Evolutionary conservation across 2,888 invertebrate species (phyloP), one percentile per base, ranked within the genome.

Genomic region (Iselma pallidipennis): DNA sequence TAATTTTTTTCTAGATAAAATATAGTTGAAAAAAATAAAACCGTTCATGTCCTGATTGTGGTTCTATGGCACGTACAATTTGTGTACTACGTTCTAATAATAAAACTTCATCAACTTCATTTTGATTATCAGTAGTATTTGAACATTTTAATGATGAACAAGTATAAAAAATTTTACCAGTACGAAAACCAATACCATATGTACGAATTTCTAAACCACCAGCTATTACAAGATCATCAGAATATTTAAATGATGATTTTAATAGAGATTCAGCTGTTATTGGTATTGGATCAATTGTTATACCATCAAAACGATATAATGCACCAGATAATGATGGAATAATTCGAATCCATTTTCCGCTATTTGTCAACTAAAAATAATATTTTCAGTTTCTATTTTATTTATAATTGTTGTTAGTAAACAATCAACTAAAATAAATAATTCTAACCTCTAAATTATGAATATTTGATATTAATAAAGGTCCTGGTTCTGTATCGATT

Each of bases 301-400:
- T 90, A 0, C 95, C 96, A 80, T 96, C 94, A 79, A 96, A 92
- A 80, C 94, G 93, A 83, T 96, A 98, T 52, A 98, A 85, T 2
- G 91, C 89, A 1, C 98, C 98, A 74, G 91, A 92, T 9, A 98
- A 83, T 0, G 98, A 96, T 1, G 98, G 98, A 74, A 98, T 95
- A 77, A 98, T 86, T 51, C 94, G 87, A 16, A 95, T 89, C 87
- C 90, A 91, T 78, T 94, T 91, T 1, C 94, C 95, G 77, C 92
- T 90, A 58, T 91, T 90, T 33, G 90, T 91, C 45, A 95, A 81
- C 91, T 92, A 76, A 49, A 82, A 78, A 65, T 71, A 61, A 66
- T 66, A 4, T 23, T 49, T 45, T 21, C 12, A 55, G 51, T 54
- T 42, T 23, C 29, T 23, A 16, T 29, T 57, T 52, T 53, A 21